Base-by-base conservation (phyloP, 1,140 invertebrate genomes). In the Nebria ingens region DNA sequence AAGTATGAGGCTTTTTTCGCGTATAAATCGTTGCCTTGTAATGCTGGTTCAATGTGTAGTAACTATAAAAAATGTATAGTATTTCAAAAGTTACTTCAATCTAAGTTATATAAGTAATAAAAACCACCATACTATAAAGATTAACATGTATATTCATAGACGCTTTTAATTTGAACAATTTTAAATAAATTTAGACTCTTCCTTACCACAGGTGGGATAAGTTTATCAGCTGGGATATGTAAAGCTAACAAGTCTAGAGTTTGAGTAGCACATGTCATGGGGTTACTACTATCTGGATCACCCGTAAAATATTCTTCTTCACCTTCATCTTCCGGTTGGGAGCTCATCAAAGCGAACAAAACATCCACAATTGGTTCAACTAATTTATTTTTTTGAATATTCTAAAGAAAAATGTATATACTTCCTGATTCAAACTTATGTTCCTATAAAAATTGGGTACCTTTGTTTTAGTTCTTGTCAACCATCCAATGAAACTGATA, bases 161-260 rank as follows among this genome's bases (percentile, higher is more conserved):
- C n/a, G n/a, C n/a, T n/a, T n/a, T n/a, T n/a, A n/a, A n/a, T n/a
- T n/a, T n/a, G n/a, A n/a, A n/a, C n/a, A n/a, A n/a, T n/a, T n/a
- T n/a, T n/a, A n/a, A n/a, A n/a, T n/a, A n/a, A n/a, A n/a, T n/a
- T n/a, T n/a, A n/a, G n/a, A n/a, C n/a, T n/a, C n/a, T n/a, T n/a
- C n/a, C 40, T 45, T 45, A 45, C 40, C 40, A 45, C 9, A 17
- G 80, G 79, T 11, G 83, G 80, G 55, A 91, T 76, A 11, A 91
- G 68, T 65, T 86, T 88, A 42, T 89, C 85, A 4, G 89, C 84
- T 3, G 87, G 84, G 21, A 91, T 72, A 71, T 89, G 77, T 1
- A 89, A 68, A 6, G 87, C 86, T 62, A 91, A 74, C n/a, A 79
- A 67, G 71, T 91, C 86, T 20, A 91, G 70, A 9, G 86, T 83